Percentiles rank a stretch among this genome's conserved stretches.
phyloP scores from a whole-genome alignment of 2,888 invertebrate species.

The Meloe dianella region DNA sequence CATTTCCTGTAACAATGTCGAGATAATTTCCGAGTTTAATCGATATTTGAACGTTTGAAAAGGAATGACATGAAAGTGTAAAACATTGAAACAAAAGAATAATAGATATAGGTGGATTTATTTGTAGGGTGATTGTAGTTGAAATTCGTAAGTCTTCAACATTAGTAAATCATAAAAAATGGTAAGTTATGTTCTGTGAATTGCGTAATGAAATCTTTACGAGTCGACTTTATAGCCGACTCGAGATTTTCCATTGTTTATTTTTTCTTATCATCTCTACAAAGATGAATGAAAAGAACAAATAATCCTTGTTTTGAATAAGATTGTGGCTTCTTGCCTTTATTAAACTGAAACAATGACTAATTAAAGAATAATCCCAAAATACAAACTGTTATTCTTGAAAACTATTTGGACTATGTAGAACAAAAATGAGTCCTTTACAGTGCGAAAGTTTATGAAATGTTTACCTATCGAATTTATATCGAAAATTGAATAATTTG shows the following conservation, averaged over 20 bases:
- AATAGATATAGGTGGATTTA: neutral
- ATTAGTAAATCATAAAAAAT: slow-evolving; percentile 16
- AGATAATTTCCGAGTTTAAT: slow-evolving; percentile 7
- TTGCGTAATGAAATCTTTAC: slow-evolving; percentile 16
- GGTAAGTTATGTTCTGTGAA: slow-evolving; percentile 10
- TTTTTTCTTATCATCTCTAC: neutral
- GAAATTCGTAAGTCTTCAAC: neutral
- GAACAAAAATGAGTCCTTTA: too few species aligned
- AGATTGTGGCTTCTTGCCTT: neutral
- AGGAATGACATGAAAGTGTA: neutral
- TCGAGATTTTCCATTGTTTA: neutral
- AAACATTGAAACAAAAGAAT: neutral
- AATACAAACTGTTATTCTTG: neutral
- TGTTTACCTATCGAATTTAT: too few species aligned
- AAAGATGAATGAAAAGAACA: neutral
- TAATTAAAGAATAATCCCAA: neutral
- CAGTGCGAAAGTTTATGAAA: too few species aligned
- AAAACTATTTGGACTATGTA: too few species aligned
- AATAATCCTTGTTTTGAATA: neutral
- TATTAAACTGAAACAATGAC: neutral
- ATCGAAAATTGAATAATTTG: too few species aligned
- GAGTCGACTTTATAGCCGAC: neutral
- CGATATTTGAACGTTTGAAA: neutral
- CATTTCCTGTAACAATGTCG: slow-evolving; percentile 7
- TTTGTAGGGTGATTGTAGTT: neutral